Conservation (phyloP, 2,113 vertebrate species). For the Setophaga coronata region DNA sequence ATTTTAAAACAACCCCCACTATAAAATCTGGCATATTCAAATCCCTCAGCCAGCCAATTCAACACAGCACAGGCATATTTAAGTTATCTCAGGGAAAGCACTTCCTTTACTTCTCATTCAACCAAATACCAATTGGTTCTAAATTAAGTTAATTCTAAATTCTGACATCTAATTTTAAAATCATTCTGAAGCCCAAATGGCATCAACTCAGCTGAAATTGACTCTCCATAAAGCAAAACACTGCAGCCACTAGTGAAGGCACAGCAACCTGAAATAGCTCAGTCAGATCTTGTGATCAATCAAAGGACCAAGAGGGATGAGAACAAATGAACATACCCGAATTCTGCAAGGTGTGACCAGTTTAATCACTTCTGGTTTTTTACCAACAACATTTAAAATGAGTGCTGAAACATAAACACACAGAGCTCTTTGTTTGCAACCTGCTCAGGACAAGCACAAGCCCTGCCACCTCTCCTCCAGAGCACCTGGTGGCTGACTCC, state of each 20-base stretch:
- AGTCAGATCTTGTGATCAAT: accelerated
- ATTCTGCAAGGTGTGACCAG: not conserved
- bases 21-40: not conserved
- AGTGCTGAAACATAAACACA: not conserved
- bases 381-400: not conserved
- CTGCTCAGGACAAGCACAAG: not conserved
- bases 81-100: not conserved
- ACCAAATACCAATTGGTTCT: not conserved
- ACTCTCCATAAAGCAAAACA: not conserved
- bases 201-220: not conserved
- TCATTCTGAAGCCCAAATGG: not conserved
- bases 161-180: not conserved
- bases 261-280: not conserved
- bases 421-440: not conserved
- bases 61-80: not conserved
- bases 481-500: not conserved
- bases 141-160: not conserved
- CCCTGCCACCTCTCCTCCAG: not conserved
- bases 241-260: not conserved
- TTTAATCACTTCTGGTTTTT: not conserved
- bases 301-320: not conserved
- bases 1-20: not conserved
- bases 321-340: accelerated
- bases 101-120: not conserved
- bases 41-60: not conserved